Evolutionary conservation across 2,113 vertebrate species (phyloP).

Genomic region (Noctilio leporinus): DNA sequence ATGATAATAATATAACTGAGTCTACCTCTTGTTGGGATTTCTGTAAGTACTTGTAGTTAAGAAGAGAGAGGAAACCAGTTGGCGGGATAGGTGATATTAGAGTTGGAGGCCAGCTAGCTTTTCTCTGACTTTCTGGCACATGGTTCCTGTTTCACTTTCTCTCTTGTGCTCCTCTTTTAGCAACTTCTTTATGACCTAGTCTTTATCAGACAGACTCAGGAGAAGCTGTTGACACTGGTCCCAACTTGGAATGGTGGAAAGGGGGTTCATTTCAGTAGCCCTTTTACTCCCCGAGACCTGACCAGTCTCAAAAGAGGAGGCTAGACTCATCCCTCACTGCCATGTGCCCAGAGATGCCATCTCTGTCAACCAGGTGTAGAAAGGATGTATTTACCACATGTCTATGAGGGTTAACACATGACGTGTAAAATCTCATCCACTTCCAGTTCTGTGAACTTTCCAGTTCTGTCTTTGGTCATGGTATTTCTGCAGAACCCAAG

Average conservation of each 20-base stretch:
- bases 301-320: background rate
- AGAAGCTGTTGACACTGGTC: background rate
- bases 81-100: background rate
- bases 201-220: background rate
- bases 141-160: background rate
- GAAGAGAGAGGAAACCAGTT: background rate
- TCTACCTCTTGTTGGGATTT: background rate
- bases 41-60: background rate
- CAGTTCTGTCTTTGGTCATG: background rate
- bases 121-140: background rate
- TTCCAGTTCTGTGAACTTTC: background rate
- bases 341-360: background rate
- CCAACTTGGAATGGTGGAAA: background rate
- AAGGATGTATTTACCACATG: background rate
- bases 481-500: background rate
- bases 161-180: background rate
- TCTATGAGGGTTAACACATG: background rate
- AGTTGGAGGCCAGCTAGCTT: background rate
- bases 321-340: background rate
- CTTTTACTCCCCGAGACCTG: background rate
- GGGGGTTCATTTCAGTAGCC: background rate
- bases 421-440: background rate
- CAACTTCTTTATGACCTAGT: background rate
- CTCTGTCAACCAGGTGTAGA: background rate
- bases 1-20: background rate